Base-by-base conservation (phyloP, 2,888 invertebrate genomes). In the Coleophora flavipennella region DNA sequence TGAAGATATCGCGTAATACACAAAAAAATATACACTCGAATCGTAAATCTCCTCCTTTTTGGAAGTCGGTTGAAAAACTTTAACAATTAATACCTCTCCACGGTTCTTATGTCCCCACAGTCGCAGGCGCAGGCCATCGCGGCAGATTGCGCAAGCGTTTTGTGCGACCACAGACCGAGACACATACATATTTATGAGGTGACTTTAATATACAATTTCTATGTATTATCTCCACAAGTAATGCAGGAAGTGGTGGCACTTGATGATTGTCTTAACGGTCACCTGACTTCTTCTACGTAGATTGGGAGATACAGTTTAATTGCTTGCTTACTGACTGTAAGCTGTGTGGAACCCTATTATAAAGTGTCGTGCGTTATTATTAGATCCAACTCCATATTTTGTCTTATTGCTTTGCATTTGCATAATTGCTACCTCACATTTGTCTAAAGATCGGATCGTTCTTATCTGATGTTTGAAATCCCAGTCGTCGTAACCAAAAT, bases 151-250 rank as follows among this genome's bases (percentile, higher is more conserved):
- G 83, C 79, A 83, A 84, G 73, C 70, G 70, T 67, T 67, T 66
- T 67, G 74, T 79, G 77, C 79, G 78, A 67, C 74, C 83, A 81
- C 78, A 67, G 71, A 84, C 73, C 83, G 83, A 79, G 67, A 78
- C 83, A 69, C 69, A 84, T 83, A 73, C 81, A 84, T 84, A 84
- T 84, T 79, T 78, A 84, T 83, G 78, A 84, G 74, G 66, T 67
- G 73, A 72, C 72, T 79, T 70, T 81, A 80, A 81, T 83, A 78
- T 76, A 84, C 81, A 79, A 81, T 83, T 83, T 84, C 81, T 81
- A 83, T 83, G 81, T 83, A 79, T 81, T 80, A 83, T 80, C 81
- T 80, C 67, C 58, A 58, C 64, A 57, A 63, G 76, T 79, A 78
- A 79, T 74, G 73, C 79, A 80, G 83, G 83, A 84, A 84, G 76